A percentile compares a stretch with the other conserved stretches of the same genome.
These are phyloP conservation scores for Pangasius sanitwongsei DNA, from an alignment of 2,797 vertebrate species.

Conservation along the genomic window DNA sequence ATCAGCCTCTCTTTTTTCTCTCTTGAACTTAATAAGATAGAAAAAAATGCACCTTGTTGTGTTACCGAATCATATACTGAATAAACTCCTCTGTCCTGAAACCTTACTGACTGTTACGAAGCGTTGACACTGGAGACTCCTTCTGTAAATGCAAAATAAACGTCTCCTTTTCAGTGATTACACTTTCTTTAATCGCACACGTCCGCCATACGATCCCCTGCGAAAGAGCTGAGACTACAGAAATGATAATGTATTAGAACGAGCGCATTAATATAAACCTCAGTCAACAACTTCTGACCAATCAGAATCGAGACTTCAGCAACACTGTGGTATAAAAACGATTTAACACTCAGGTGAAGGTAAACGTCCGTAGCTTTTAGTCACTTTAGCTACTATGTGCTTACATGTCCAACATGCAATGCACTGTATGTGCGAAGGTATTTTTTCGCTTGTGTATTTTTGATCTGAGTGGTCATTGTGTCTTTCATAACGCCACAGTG, in stretches of 20 bases:
- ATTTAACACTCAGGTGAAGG: too few species aligned
- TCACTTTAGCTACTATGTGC: too few species aligned
- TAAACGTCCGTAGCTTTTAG: not conserved
- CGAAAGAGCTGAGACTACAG: not conserved
- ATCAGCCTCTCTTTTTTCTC: too few species aligned
- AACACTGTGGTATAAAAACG: not conserved
- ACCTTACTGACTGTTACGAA: too few species aligned
- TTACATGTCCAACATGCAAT: not conserved
- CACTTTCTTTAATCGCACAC: not conserved
- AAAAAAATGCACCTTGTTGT: too few species aligned
- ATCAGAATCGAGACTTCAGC: not conserved
- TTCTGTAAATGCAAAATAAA: too few species aligned
- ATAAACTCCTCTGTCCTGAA: too few species aligned
- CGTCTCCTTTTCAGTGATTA: not conserved
- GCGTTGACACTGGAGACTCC: too few species aligned
- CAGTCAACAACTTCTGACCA: not conserved
- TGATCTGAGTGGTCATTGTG: not conserved
- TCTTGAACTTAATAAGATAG: too few species aligned
- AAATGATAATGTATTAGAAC: not conserved
- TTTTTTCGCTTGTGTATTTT: not conserved
- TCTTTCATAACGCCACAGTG: conserved; percentile 76
- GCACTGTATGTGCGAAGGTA: not conserved
- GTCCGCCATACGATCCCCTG: not conserved
- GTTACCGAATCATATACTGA: too few species aligned
- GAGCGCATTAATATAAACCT: not conserved